phyloP scores from a whole-genome alignment of 2,113 vertebrate genomes.

The Corapipo altera region DNA sequence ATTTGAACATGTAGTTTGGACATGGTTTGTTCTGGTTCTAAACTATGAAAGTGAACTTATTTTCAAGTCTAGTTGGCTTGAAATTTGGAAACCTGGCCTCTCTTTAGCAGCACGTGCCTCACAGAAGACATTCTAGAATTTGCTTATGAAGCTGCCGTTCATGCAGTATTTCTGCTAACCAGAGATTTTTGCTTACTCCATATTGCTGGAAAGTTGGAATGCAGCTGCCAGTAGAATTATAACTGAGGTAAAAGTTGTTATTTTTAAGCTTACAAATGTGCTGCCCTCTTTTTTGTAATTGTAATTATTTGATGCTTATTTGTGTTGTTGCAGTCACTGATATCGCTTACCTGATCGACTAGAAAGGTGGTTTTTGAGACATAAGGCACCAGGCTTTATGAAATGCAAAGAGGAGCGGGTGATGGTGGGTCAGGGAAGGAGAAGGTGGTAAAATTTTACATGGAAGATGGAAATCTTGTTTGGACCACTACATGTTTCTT shows the following conservation, averaged over 20 bases:
- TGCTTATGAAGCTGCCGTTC: background rate
- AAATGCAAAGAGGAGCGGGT: background rate
- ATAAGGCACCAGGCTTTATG: background rate
- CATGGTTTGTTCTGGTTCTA: slow-evolving; percentile 74
- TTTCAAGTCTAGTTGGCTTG: slow-evolving; percentile 25
- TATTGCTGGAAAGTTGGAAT: background rate
- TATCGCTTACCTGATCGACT: background rate
- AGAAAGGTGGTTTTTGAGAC: background rate
- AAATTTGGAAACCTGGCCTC: background rate
- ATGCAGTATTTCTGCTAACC: background rate
- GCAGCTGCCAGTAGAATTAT: background rate
- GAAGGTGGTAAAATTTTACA: background rate
- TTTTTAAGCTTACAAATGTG: background rate
- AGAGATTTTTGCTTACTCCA: background rate
- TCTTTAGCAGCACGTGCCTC: background rate
- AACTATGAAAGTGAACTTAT: slow-evolving; percentile 36
- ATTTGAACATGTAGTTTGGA: slow-evolving; percentile 72
- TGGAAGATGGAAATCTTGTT: background rate
- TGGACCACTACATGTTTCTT: background rate
- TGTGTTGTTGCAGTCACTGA: background rate
- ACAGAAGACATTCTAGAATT: background rate
- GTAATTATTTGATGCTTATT: background rate
- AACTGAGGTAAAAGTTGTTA: background rate
- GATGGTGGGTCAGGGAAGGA: background rate
- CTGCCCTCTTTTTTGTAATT: background rate